Evolutionary conservation across 1,140 invertebrate genomes (phyloP).

Genomic region (Pseudomyrmex pallidus): DNA sequence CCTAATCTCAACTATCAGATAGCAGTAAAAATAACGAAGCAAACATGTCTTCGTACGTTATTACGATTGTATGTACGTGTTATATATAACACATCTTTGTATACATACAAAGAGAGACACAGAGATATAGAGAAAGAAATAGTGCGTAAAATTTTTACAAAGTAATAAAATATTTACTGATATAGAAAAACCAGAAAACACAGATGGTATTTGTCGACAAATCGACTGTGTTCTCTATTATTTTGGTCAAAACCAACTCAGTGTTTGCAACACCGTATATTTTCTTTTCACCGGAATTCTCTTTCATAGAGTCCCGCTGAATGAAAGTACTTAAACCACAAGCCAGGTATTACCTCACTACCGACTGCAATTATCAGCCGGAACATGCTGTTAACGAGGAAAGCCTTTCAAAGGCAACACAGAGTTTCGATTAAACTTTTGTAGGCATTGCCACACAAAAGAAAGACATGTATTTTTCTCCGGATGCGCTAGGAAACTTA

Average conservation of each 20-base stretch:
- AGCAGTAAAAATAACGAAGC: constrained; percentile 4
- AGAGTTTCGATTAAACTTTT: constrained; percentile 59
- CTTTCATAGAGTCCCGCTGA: background rate
- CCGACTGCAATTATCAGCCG: constrained; percentile 53
- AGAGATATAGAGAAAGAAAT: no score
- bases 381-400: constrained; percentile 58
- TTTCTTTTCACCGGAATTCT: constrained; percentile 23
- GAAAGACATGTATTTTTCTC: constrained; percentile 37
- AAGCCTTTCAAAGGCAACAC: constrained; percentile 62
- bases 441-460: constrained; percentile 41
- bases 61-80: no score
- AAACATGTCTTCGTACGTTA: no score
- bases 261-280: constrained; percentile 7
- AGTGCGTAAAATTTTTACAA: background rate
- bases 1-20: constrained; percentile 19
- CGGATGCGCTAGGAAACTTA: constrained; percentile 39
- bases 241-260: background rate
- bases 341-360: constrained; percentile 38
- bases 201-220: background rate
- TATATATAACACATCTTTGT: no score
- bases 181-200: background rate
- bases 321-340: constrained; percentile 40
- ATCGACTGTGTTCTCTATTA: background rate
- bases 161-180: background rate
- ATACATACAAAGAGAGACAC: no score